These are phyloP conservation scores for Brotogeris chrysoptera DNA, from an alignment of 2,797 vertebrate genomes.

Conservation along the genomic window DNA sequence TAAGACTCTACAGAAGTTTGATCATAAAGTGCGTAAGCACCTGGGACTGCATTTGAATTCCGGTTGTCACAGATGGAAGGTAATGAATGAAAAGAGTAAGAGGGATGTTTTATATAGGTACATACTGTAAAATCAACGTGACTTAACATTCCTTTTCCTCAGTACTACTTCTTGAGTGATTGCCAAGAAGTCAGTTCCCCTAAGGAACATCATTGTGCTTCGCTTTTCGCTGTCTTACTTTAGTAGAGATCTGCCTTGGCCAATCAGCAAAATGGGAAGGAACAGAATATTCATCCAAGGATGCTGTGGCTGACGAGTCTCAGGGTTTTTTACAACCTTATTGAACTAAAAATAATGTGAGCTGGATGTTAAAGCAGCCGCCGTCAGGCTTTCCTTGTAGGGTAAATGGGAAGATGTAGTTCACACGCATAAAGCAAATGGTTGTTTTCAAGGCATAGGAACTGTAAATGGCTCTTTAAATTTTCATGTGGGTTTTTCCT, in stretches of 20 bases:
- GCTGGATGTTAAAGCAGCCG: conserved; percentile 23
- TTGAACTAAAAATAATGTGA: conserved; percentile 38
- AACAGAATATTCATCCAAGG: conserved; percentile 20
- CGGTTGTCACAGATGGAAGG: conserved; percentile 2
- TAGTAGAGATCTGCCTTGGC: conserved; percentile 13
- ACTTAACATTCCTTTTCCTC: neutral
- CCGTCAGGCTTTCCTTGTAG: neutral
- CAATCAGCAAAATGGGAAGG: conserved; percentile 35
- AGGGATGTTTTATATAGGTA: conserved; percentile 5
- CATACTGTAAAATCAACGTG: conserved; percentile 41
- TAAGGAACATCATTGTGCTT: conserved; percentile 31
- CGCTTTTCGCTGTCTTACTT: neutral
- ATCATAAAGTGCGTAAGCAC: conserved; percentile 7
- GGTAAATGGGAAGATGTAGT: neutral
- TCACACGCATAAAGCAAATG: neutral
- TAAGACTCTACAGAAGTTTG: conserved; percentile 10
- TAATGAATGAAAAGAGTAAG: conserved; percentile 45
- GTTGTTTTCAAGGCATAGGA: neutral
- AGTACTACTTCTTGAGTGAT: neutral
- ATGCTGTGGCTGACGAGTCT: conserved; percentile 10
- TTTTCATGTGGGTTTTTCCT: neutral
- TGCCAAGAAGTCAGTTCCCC: conserved; percentile 1
- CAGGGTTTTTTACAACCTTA: neutral
- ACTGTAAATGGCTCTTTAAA: neutral
- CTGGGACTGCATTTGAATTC: conserved; percentile 44